phyloP scores from a whole-genome alignment of 2,888 invertebrate species.

The Alloplasta piceator region DNA sequence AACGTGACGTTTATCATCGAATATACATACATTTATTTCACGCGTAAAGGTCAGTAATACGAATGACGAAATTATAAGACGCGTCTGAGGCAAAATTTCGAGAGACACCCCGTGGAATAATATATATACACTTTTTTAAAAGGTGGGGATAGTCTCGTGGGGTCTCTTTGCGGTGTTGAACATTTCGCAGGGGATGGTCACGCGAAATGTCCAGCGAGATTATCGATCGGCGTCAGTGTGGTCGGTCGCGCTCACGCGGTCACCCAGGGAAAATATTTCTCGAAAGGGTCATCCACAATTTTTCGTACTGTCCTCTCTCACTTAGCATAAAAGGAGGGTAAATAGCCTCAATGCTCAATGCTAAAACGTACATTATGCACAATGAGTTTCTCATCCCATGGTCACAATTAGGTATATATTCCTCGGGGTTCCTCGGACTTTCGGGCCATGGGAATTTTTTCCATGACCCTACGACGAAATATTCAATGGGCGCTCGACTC shows the following conservation, averaged over 20 bases:
- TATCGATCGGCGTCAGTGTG: slow-evolving; percentile 64
- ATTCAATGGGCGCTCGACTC: slow-evolving; percentile 6
- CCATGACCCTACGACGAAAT: slow-evolving; percentile 55
- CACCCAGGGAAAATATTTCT: slow-evolving; percentile 52
- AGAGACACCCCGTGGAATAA: slow-evolving; percentile 9
- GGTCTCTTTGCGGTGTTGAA: slow-evolving; percentile 48
- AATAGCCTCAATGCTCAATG: slow-evolving; percentile 64
- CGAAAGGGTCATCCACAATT: slow-evolving; percentile 66
- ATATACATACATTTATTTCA: background rate
- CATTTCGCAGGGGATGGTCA: slow-evolving; percentile 70
- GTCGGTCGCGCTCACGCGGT: slow-evolving; percentile 63
- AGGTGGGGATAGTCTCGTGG: slow-evolving; percentile 60
- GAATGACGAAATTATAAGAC: slow-evolving; percentile 10
- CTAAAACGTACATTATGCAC: slow-evolving; percentile 63
- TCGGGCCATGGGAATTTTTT: slow-evolving; percentile 81
- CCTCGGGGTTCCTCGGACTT: slow-evolving; percentile 64
- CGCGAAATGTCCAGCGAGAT: slow-evolving; percentile 79
- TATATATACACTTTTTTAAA: slow-evolving; percentile 1
- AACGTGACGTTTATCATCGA: slow-evolving; percentile 4
- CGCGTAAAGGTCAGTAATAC: slow-evolving; percentile 37
- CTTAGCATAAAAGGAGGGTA: slow-evolving; percentile 64
- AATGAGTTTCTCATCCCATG: slow-evolving; percentile 79
- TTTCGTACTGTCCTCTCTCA: slow-evolving; percentile 57
- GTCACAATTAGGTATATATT: slow-evolving; percentile 79
- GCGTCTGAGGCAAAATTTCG: background rate